Conservation (phyloP, 2,113 vertebrate genomes). For the Gallinago undulata region DNA sequence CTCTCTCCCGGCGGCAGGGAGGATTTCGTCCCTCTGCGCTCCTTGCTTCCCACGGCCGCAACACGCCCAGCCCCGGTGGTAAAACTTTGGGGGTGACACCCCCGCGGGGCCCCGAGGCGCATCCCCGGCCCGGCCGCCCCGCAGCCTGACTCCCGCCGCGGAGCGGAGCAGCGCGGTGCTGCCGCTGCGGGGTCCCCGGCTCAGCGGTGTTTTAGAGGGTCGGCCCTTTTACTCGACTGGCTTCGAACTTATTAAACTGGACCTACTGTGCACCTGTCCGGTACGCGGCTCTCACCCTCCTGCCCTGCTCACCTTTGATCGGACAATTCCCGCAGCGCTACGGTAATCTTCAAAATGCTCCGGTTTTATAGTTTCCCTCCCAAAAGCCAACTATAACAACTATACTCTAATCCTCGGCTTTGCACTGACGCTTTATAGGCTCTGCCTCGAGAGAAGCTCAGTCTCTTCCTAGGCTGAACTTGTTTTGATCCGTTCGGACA, state of each 20-base stretch:
- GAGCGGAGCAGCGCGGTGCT: not conserved
- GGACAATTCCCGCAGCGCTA: not conserved
- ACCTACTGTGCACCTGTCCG: constrained; percentile 32
- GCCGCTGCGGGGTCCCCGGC: not conserved
- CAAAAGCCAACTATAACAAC: constrained; percentile 43
- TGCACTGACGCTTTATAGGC: not conserved
- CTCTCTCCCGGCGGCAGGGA: not conserved
- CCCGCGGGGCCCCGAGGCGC: not conserved
- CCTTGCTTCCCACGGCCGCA: not conserved
- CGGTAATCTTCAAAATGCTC: not conserved
- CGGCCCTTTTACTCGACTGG: not conserved
- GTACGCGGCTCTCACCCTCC: not conserved
- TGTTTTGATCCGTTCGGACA: not conserved
- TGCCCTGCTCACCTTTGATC: not conserved
- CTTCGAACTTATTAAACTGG: not conserved
- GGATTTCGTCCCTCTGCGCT: not conserved
- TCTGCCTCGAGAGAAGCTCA: not conserved
- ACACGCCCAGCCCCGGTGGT: not conserved
- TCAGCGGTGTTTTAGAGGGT: rapidly evolving
- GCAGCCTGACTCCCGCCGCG: not conserved
- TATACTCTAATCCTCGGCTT: constrained; percentile 1
- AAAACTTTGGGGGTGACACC: not conserved
- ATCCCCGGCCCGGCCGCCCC: not conserved
- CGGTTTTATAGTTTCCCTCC: not conserved
- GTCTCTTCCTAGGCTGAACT: not conserved